Base-by-base conservation (phyloP, 2,113 vertebrate genomes). In the Thamnophis sirtalis region DNA sequence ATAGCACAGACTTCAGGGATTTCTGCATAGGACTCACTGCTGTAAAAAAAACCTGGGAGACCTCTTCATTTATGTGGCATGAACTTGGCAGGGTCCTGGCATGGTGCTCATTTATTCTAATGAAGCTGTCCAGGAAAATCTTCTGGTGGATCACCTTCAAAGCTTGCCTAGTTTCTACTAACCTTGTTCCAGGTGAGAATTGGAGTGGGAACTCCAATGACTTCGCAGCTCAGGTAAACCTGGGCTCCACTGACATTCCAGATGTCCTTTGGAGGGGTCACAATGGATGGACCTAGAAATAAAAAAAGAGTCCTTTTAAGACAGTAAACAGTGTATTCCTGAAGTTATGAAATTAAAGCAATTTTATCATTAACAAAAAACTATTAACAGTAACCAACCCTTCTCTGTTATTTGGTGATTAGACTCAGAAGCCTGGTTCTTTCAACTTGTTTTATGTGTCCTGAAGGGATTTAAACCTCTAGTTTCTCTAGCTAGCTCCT, bases 131-230 rank as follows among this genome's bases (percentile, higher is more conserved):
- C n/a, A 33, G 63, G 49, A 51, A n/a, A 51, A 68, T 33, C 28
- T 43, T 13, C 49, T 73, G n/a, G 13, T 63, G 43, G 87, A 84
- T 84, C n/a, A 28, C 28, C 68, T 49, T 22, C 43, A 38, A 60
- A 50, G 38, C 50, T 3, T 58, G 43, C 26, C 55, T 21, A 58
- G 58, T 38, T 2, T 4, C 26, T 56, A 96, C 96, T 86, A 87
- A 99, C 99, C 98, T 98, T 99, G 95, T 98, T 99, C 99, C 99
- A 99, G 97, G 96, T 98, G 93, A 99, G 98, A 89, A 99, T 97
- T 8, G 99, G 99, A 9, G 99, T 99, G 28, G 99, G 99, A 87
- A 99, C 97, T 3, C 99, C 99, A 0, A 98, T 98, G 89, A 98
- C 99, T 96, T 99, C 99, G 54, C 99, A 99, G 96, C 98, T 99